Evolutionary conservation across 1,140 invertebrate species (phyloP).

Genomic region (Macrostomum lignano): DNA sequence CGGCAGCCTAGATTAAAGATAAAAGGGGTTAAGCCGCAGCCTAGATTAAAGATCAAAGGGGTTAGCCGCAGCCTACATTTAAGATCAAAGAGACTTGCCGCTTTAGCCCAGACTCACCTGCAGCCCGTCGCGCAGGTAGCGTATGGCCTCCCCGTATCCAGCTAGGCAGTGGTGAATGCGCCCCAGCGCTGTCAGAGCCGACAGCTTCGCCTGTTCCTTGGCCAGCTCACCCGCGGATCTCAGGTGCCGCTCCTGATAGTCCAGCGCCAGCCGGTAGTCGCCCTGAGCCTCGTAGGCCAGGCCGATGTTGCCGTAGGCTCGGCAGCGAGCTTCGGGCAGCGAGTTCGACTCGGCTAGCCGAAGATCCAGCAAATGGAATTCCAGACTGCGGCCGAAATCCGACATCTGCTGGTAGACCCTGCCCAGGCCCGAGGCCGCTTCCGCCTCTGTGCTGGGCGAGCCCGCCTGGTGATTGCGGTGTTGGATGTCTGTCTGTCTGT

Average conservation of each 20-base stretch:
- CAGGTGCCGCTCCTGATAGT: constrained; percentile 54
- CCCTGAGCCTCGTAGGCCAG: constrained; percentile 56
- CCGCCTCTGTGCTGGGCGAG: too few relatives aligned
- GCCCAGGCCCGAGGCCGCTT: constrained; percentile 59
- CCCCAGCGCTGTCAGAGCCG: constrained; percentile 40
- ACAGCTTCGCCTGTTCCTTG: constrained; percentile 39
- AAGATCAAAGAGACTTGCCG: too few relatives aligned
- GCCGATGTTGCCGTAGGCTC: constrained; percentile 62
- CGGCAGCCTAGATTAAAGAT: too few relatives aligned
- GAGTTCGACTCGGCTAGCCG: constrained; percentile 41
- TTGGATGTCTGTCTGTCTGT: too few relatives aligned
- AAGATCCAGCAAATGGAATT: constrained; percentile 58
- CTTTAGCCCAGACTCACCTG: too few relatives aligned
- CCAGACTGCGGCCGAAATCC: constrained; percentile 47
- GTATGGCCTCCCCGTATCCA: constrained; percentile 10
- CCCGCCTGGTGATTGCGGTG: too few relatives aligned
- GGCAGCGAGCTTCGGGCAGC: constrained; percentile 26
- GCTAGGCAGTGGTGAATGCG: constrained; percentile 7
- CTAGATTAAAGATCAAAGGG: too few relatives aligned
- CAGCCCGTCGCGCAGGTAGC: too few relatives aligned
- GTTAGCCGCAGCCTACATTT: too few relatives aligned
- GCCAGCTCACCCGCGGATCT: constrained; percentile 42
- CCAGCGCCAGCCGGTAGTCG: constrained; percentile 52
- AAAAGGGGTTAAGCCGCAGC: too few relatives aligned
- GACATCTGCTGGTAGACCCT: constrained; percentile 64